phyloP scores from a whole-genome alignment of 2,797 vertebrate genomes.

The Chromis chromis region DNA sequence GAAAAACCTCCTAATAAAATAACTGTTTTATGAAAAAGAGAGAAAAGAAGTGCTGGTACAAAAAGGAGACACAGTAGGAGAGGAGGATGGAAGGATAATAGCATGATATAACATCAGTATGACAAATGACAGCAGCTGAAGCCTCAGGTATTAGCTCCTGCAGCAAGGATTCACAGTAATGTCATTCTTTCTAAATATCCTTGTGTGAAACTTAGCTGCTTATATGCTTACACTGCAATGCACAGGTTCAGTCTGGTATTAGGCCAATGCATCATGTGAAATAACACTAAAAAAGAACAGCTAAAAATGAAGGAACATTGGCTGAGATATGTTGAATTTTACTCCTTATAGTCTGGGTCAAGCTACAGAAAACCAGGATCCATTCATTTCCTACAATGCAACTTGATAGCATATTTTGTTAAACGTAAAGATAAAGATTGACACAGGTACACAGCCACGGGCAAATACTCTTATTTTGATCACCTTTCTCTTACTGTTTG shows the following conservation, averaged over 20 bases:
- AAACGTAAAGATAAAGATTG: background rate
- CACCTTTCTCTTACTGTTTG: slow-evolving; percentile 35
- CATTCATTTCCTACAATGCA: background rate
- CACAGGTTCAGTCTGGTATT: slow-evolving; percentile 17
- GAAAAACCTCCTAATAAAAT: background rate
- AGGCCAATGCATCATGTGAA: slow-evolving; percentile 15
- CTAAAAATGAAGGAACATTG: background rate
- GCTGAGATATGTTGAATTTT: background rate
- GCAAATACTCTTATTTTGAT: slow-evolving; percentile 11
- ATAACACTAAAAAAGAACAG: background rate
- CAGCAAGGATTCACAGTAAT: slow-evolving; percentile 13
- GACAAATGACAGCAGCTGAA: slow-evolving; percentile 46
- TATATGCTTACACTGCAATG: slow-evolving; percentile 12
- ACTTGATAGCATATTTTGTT: background rate
- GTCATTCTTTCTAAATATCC: slow-evolving; percentile 19
- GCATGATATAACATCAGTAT: background rate
- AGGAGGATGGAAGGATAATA: slow-evolving; percentile 5
- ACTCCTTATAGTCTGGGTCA: background rate
- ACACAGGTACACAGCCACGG: slow-evolving; percentile 5
- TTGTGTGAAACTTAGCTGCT: slow-evolving; percentile 12
- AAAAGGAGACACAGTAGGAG: background rate
- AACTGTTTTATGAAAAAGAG: background rate
- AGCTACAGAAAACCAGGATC: background rate
- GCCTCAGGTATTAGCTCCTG: slow-evolving; percentile 27
- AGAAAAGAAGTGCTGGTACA: background rate